Base-by-base conservation (phyloP, 92 coral and sea anemone genomes). In the Zoanthus sociatus region DNA sequence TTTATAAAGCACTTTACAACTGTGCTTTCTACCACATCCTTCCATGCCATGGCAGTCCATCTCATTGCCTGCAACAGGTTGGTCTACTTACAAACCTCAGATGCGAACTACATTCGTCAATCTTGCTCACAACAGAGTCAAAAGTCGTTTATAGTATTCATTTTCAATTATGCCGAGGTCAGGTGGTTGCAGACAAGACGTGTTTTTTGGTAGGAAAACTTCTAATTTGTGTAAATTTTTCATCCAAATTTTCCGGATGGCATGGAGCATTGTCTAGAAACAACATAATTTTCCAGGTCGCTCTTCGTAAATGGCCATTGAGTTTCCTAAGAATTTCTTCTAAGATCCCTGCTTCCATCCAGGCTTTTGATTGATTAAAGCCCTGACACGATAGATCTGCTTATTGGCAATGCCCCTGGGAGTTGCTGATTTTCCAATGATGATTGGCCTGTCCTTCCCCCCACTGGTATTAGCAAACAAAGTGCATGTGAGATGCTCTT, bases 341-440 rank as follows among this genome's bases (percentile, higher is more conserved):
- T 76, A 91, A 76, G 88, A 87, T 91, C 72, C 84, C 91, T 83
- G 85, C 73, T 83, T 84, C 83, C 88, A 91, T 91, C 93, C 26
- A 26, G 26, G 26, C 26, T 26, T 26, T 26, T 26, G 82, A 61
- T 81, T 90, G 90, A 76, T 87, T 90, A 77, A 86, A 83, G 88
- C 87, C 87, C 78, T 87, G 86, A 68, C 93, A 90, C 56, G 93
- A 88, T 51, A 90, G 87, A 74, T 87, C 84, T 58, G 78, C 88
- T 70, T 83, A 85, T 87, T 78, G 50, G 66, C 78, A 68, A 90
- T 90, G 72, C 87, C 89, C 90, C 73, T 90, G 48, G 88, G 88
- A 72, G 74, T 85, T 48, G 88, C 88, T 66, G 89, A 77, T 71
- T 86, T 86, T 77, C 78, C 89, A 73, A 89, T 84, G 79, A 84